Evolutionary conservation across 2,113 vertebrate genomes (phyloP).

Genomic region (Herpetotheres cachinnans): DNA sequence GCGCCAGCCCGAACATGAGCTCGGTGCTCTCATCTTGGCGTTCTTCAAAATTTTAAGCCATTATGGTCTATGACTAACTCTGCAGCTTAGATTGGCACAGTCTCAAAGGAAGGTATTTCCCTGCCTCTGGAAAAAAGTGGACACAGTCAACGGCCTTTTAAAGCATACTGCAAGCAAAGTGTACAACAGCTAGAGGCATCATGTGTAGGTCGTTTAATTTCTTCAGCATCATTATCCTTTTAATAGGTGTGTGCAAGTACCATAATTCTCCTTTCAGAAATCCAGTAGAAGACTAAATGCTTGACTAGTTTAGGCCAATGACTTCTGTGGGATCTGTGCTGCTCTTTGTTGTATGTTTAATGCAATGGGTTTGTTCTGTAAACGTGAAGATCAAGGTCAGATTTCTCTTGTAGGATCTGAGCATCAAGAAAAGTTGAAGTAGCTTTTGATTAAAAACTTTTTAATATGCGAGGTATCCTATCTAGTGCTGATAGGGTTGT

Average conservation of each 20-base stretch:
- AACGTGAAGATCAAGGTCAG: not conserved
- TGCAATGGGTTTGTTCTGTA: not conserved
- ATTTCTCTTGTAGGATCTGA: not conserved
- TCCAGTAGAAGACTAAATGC: not conserved
- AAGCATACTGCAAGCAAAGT: not conserved
- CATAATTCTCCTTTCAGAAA: not conserved
- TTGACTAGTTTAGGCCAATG: not conserved
- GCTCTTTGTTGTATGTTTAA: not conserved
- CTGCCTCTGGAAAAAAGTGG: not conserved
- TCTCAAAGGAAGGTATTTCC: constrained; percentile 45
- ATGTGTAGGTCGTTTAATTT: not conserved
- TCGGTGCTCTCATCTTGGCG: not conserved
- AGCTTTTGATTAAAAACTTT: not conserved
- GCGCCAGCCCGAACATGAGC: constrained; percentile 31
- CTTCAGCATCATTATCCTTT: constrained; percentile 25
- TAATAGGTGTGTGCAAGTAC: not conserved
- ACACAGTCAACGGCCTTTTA: not conserved
- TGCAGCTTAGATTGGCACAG: not conserved
- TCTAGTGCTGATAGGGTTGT: not conserved
- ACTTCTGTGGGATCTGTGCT: not conserved
- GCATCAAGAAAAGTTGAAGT: not conserved
- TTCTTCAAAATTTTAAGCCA: not conserved
- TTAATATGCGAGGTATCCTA: not conserved
- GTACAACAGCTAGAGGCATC: not conserved
- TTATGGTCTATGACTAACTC: constrained; percentile 38